Percentiles rank a stretch among this genome's conserved stretches.
Evolutionary conservation across 2,797 vertebrate genomes (phyloP).

Genomic region (Heterohyrax brucei): DNA sequence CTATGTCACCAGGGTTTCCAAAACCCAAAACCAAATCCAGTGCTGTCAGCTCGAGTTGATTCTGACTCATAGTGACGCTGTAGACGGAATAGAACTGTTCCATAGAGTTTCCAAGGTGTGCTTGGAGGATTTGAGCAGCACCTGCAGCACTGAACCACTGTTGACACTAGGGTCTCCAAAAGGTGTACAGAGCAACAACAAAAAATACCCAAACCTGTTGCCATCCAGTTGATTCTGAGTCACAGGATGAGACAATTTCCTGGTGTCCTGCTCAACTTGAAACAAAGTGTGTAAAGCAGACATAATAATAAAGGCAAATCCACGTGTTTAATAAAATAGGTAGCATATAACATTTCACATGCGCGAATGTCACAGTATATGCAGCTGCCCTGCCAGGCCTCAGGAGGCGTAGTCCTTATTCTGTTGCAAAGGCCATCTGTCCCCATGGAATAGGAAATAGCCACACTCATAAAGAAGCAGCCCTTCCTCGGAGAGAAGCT

Average conservation of each 20-base stretch:
- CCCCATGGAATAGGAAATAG: constrained; percentile 78
- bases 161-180: too few species aligned
- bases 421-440: constrained; percentile 85
- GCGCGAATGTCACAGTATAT: constrained; percentile 13
- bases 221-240: too few species aligned
- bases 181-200: too few species aligned
- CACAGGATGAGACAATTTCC: not conserved
- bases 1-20: too few species aligned
- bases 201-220: too few species aligned
- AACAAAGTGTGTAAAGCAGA: constrained; percentile 58
- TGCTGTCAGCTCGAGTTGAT: too few species aligned
- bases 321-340: constrained; percentile 63
- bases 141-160: too few species aligned
- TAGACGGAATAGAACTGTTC: too few species aligned
- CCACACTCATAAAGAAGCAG: constrained; percentile 76
- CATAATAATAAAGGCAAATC: constrained; percentile 71
- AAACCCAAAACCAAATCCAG: too few species aligned
- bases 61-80: too few species aligned
- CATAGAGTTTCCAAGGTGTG: too few species aligned
- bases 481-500: constrained; percentile 35
- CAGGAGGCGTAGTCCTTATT: constrained; percentile 72
- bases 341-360: not conserved
- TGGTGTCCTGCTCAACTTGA: constrained; percentile 31
- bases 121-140: too few species aligned
- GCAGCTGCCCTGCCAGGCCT: constrained; percentile 75